Evolutionary conservation across 64 coral and sea anemone genomes (phyloP).

Genomic region (Platygyra sinensis): DNA sequence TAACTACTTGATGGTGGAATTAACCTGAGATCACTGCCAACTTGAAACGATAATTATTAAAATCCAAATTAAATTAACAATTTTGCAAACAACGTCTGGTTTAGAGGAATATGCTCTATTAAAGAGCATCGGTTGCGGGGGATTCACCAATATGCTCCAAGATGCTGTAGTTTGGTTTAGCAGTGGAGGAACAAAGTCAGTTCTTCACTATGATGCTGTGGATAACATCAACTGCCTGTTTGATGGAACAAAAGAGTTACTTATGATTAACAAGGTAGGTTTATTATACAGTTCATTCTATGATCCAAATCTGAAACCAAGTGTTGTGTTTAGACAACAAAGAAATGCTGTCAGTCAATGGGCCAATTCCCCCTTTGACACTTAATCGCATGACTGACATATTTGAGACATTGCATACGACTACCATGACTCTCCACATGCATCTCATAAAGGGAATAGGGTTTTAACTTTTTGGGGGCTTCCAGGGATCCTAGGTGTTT

Average conservation of each 20-base stretch:
- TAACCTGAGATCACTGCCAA: neutral
- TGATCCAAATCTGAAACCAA: neutral
- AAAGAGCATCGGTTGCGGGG: slow-evolving; percentile 87
- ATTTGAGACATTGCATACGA: neutral
- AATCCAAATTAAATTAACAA: slow-evolving; percentile 33
- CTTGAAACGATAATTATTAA: slow-evolving; percentile 22
- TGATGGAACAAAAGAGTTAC: slow-evolving; percentile 93
- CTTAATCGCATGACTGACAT: too few species aligned
- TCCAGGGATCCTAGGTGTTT: too few species aligned
- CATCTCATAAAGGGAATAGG: too few species aligned
- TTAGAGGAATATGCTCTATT: slow-evolving; percentile 90
- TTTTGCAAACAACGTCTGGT: neutral
- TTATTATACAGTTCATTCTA: neutral
- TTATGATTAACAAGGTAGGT: slow-evolving; percentile 94
- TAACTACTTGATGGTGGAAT: too few species aligned
- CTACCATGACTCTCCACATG: too few species aligned
- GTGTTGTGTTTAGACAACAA: too few species aligned
- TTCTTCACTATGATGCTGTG: slow-evolving; percentile 95
- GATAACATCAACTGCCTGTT: slow-evolving; percentile 99
- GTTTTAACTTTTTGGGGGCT: too few species aligned
- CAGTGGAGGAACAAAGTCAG: slow-evolving; percentile 98
- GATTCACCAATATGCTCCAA: slow-evolving; percentile 67
- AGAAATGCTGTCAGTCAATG: too few species aligned
- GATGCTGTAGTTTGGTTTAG: slow-evolving; percentile 99
- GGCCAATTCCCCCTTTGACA: too few species aligned